Base-by-base conservation (phyloP, 2,797 vertebrate species). In the Pantherophis alleghaniensis region DNA sequence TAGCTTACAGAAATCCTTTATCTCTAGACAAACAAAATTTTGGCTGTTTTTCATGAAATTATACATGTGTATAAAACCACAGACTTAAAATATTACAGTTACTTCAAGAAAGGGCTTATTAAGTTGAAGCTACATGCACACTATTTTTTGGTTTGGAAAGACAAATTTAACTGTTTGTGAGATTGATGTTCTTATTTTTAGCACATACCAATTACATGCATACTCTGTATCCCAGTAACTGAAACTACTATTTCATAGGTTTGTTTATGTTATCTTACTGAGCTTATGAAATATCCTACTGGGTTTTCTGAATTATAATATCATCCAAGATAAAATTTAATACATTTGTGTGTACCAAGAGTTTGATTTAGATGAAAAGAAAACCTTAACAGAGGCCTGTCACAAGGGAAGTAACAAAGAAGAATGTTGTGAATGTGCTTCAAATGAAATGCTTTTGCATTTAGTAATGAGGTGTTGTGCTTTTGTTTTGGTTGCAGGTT, bases 401-500 rank as follows among this genome's bases (percentile, higher is more conserved):
- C 90, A 32, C 18, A n/a, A 86, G 24, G 7, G 14, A 66, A 20
- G 24, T 28, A 86, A 87, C 63, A 16, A 32, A 86, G 53, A 37
- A 18, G 18, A 60, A 57, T 59, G 14, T 59, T 69, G 22, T 63
- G 74, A 47, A 83, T 83, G 74, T 63, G 59, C 61, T 63, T 63
- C 47, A 28, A 59, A 60, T 92, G 90, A 90, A 89, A 93, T 66
- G 89, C 7, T 42, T 83, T 91, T 61, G 61, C 55, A 42, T 93
- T 89, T 87, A 66, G 32, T 90, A 91, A 91, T 90, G 53, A 94
- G 92, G 59, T 93, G 93, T 91, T 94, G 51, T 90, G 11, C 94
- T 93, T 91, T 91, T 91, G 10, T 96, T 94, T 87, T 97, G 95
- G 20, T 97, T 98, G 55, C 95, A 98, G 98, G 96, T 97, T 95